Base-by-base conservation (phyloP, 2,797 vertebrate species). In the Danio jaintianensis region DNA sequence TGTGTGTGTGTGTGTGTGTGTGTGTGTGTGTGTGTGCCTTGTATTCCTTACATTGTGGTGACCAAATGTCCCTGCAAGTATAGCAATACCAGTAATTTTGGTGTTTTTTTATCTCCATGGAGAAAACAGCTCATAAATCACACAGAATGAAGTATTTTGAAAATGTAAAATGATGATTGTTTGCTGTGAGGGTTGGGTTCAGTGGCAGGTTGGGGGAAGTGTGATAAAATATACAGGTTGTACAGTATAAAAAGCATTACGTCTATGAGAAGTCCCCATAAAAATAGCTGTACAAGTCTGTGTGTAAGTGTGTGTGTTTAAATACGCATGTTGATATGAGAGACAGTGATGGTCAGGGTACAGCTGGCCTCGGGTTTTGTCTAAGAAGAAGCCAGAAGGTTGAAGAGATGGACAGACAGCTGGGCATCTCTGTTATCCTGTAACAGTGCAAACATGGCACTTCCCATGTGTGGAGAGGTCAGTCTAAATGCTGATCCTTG, bases 321-420 rank as follows among this genome's bases (percentile, higher is more conserved):
- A 15, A 18, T 74, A 42, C 6, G 15, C 29, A 48, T 56, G 53
- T 55, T 38, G 56, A 48, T 47, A 36, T 75, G 71, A 82, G 40
- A 52, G 69, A 59, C 40, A 72, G 75, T 78, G 85, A 85, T 36
- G 50, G 67, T 68, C 69, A 43, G 18, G 40, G 77, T 78, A 72
- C 88, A 89, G 88, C 84, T 88, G 85, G 75, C 79, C 80, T 68
- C 52, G 10, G 68, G 48, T 62, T 75, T 68, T 70, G 59, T 72
- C 50, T 59, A 58, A 56, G 55, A 48, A 78, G 67, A 77, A 76
- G 36, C 12, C 69, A 74, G 58, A 29, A 16, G 86, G 89, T 89
- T 88, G 85, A 86, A 79, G 82, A 80, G 81, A 85, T 22, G 73
- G 83, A 85, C 79, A 82, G 84, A 87, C 85, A 86, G 85, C 86